Evolutionary conservation across 2,113 vertebrate genomes (phyloP), one percentile per base, ranked within the genome.

Genomic region (Prochilodus magdalenae): DNA sequence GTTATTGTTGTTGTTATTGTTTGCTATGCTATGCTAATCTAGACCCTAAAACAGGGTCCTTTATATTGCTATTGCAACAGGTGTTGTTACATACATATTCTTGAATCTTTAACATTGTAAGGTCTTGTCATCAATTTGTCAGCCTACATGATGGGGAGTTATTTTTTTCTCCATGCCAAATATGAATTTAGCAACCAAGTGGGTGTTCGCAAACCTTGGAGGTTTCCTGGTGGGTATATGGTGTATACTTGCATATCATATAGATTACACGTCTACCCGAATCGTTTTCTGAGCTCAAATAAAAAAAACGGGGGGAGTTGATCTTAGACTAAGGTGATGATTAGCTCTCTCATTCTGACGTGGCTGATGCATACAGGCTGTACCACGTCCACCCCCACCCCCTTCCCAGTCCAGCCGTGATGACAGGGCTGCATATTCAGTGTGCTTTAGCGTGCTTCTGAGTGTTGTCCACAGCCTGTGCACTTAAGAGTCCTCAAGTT

Each of bases 401-500:
- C 3, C 18, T 3, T 8, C 55, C 57, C 57, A 26, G 8, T 60
- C 57, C 57, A 26, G 10, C 30, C 26, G 60, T n/a, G 26, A 73
- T 80, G 40, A 73, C 57, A 51, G 44, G 29, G 67, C 73, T 74
- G 33, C 62, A 24, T 55, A 57, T 55, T 33, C 60, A n/a, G 36
- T 10, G 12, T 36, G 20, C 66, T 60, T 60, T 24, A 20, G 59
- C 79, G 24, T 73, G 40, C 59, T 62, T 27, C 16, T 22, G 60
- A 53, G 60, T 74, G 79, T 55, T 74, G 71, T 66, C 60, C 71
- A 44, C 62, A 55, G 65, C 27, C 49, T 7, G 33, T 53, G 36
- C 36, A 78, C 26, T 33, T 67, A 74, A 36, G 22, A n/a, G n/a
- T 44, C 59, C 87, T 90, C 78, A 84, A 88, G 88, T 73, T 90